phyloP scores from a whole-genome alignment of 2,797 vertebrate species.

The Periparus ater region DNA sequence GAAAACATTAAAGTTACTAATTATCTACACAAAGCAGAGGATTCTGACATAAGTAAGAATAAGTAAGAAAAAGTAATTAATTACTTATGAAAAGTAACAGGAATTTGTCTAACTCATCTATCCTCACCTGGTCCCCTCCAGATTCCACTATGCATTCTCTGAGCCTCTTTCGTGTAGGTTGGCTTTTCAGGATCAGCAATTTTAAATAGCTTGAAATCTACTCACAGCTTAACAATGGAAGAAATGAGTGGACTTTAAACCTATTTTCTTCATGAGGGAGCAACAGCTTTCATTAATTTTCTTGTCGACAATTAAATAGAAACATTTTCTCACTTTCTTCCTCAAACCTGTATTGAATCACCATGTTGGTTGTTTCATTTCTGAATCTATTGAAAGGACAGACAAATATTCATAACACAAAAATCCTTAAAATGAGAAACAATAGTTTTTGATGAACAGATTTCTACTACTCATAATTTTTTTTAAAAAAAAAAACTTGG shows the following conservation, averaged over 20 bases:
- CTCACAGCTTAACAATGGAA: slow-evolving; percentile 16
- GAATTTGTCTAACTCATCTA: slow-evolving; percentile 11
- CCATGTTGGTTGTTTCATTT: neutral
- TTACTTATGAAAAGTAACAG: slow-evolving; percentile 2
- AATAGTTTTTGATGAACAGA: neutral
- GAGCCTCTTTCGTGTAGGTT: neutral
- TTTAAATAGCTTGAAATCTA: slow-evolving; percentile 36
- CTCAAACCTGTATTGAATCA: slow-evolving; percentile 1
- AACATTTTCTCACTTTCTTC: neutral
- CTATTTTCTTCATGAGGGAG: slow-evolving; percentile 14
- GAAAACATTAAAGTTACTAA: neutral
- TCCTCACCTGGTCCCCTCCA: neutral
- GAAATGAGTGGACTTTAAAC: slow-evolving; percentile 17
- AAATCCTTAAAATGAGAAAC: neutral
- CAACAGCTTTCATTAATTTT: neutral
- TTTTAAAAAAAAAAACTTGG: neutral
- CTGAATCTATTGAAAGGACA: neutral
- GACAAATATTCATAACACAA: neutral
- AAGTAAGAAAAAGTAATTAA: neutral
- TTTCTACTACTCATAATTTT: neutral
- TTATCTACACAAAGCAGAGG: neutral
- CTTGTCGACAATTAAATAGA: neutral
- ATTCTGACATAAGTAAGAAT: neutral
- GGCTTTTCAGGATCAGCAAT: slow-evolving; percentile 23
- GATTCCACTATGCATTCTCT: neutral